Percentiles rank a stretch among this genome's conserved stretches.
Conservation (phyloP, 2,888 invertebrate genomes). For the Boloria euphrosyne region DNA sequence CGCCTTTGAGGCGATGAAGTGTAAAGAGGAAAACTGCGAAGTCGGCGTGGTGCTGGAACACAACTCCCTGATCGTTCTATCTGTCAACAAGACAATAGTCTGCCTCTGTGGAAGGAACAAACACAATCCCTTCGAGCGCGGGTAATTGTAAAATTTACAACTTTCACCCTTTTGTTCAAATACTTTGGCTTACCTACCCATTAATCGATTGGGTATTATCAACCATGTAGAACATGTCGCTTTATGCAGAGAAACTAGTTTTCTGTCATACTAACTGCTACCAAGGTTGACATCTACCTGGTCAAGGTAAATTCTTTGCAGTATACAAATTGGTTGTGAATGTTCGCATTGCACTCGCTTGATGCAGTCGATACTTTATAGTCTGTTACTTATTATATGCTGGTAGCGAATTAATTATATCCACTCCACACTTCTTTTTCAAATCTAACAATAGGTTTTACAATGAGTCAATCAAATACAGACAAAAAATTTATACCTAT, state of each 20-base stretch:
- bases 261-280: constrained; percentile 57
- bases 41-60: constrained; percentile 79
- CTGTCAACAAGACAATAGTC: constrained; percentile 79
- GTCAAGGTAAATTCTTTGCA: constrained; percentile 64
- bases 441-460: constrained; percentile 53
- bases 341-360: constrained; percentile 29
- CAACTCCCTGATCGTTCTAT: constrained; percentile 78
- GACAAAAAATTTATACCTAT: constrained; percentile 60
- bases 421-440: constrained; percentile 58
- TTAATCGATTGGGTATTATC: constrained; percentile 27
- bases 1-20: constrained; percentile 82
- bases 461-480: constrained; percentile 64
- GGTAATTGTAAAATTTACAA: constrained; percentile 57
- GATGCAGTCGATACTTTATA: background rate
- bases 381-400: constrained; percentile 20
- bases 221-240: constrained; percentile 29
- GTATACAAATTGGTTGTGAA: constrained; percentile 39
- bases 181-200: background rate
- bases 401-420: constrained; percentile 52
- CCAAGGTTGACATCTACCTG: constrained; percentile 67
- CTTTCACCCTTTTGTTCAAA: constrained; percentile 6
- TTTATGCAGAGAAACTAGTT: constrained; percentile 52
- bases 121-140: constrained; percentile 78
- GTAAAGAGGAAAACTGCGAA: constrained; percentile 82
- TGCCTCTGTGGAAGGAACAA: constrained; percentile 78